A percentile compares a stretch with the other conserved stretches of the same genome.
These are phyloP conservation scores for Anastrepha obliqua DNA, from an alignment of 1,140 invertebrate species.

Conservation along the genomic window DNA sequence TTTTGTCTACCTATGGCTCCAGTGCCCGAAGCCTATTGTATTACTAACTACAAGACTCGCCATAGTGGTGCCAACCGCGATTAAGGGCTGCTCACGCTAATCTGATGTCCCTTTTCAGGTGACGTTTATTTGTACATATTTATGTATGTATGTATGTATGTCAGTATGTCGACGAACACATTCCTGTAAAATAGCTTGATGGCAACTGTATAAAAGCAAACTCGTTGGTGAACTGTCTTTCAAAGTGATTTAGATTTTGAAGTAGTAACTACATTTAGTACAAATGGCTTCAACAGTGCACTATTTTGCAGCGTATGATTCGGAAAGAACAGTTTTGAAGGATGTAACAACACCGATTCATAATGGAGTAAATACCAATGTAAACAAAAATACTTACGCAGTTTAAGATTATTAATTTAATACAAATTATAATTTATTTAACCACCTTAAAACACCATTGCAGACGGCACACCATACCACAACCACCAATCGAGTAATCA, in stretches of 20 bases:
- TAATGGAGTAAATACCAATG: not conserved
- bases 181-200: not conserved
- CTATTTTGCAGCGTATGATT: not conserved
- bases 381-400: not conserved
- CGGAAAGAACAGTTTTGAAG: not conserved
- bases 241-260: not conserved
- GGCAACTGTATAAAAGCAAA: conserved; percentile 4
- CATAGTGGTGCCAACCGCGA: conserved; percentile 28
- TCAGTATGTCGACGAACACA: not conserved
- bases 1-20: not conserved
- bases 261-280: not conserved
- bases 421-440: not conserved
- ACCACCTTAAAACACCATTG: not conserved
- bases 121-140: not conserved
- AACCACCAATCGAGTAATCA: not conserved
- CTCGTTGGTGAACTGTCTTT: not conserved
- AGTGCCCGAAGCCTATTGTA: not conserved
- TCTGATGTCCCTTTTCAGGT: not conserved
- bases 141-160: not conserved
- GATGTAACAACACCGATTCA: not conserved
- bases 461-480: not conserved
- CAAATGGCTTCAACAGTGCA: not conserved
- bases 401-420: not conserved
- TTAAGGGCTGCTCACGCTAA: conserved; percentile 8
- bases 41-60: not conserved